Conservation (phyloP, 1,140 invertebrate species). For the Drosophila erecta region DNA sequence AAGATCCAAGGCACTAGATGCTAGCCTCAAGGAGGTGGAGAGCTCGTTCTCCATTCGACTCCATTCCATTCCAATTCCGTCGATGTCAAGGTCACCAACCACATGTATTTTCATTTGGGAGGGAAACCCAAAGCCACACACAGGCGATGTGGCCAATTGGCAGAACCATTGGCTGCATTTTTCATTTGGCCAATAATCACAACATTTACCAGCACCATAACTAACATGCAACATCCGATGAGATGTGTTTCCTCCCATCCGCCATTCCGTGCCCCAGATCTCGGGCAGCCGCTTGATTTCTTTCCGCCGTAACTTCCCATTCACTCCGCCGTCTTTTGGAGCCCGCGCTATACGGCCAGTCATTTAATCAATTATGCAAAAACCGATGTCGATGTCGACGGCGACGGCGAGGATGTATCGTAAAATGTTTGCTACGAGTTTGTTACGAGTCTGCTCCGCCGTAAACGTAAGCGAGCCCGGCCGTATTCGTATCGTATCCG, state of each 20-base stretch:
- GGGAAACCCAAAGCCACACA: conserved; percentile 4
- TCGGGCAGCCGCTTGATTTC: conserved; percentile 38
- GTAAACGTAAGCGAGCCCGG: background rate
- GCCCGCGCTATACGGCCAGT: conserved; percentile 65
- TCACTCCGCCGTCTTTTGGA: conserved; percentile 17
- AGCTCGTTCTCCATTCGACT: background rate
- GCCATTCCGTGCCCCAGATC: background rate
- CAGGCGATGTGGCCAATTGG: conserved; percentile 43
- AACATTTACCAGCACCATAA: conserved; percentile 72
- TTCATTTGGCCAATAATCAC: conserved; percentile 75
- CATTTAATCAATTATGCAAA: conserved; percentile 82
- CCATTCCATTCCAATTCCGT: background rate
- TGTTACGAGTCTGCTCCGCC: conserved; percentile 23
- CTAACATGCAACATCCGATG: conserved; percentile 49
- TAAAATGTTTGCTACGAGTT: conserved; percentile 66
- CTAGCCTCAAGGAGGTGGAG: too few relatives aligned
- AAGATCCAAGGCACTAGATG: too few relatives aligned
- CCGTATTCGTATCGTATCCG: conserved; percentile 23
- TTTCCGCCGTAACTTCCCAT: conserved; percentile 63
- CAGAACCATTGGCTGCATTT: conserved; percentile 59
- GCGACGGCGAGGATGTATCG: conserved; percentile 70
- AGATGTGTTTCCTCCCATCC: background rate
- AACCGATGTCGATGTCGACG: conserved; percentile 63
- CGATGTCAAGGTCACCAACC: conserved; percentile 18
- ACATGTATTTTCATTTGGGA: too few relatives aligned